Evolutionary conservation across 2,888 invertebrate genomes (phyloP).

Genomic region (Caenorhabditis becei): DNA sequence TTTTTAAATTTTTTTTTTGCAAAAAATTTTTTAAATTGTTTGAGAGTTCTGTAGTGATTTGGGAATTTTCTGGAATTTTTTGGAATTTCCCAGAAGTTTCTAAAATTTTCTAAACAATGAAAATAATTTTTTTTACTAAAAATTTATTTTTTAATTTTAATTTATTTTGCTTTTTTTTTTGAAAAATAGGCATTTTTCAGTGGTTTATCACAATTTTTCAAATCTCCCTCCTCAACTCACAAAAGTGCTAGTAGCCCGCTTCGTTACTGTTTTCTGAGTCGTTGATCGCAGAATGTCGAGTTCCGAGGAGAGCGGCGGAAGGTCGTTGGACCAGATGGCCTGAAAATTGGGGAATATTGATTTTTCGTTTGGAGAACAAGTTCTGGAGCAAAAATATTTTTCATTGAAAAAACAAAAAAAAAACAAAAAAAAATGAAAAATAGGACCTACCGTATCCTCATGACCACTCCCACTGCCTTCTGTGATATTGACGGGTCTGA

Average conservation of each 20-base stretch:
- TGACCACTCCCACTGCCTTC: constrained; percentile 52
- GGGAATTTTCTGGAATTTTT: too few species aligned
- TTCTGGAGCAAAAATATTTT: too few species aligned
- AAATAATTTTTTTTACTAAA: too few species aligned
- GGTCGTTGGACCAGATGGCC: constrained; percentile 52
- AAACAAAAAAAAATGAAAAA: background rate
- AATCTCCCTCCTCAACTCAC: too few species aligned
- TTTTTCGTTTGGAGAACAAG: too few species aligned
- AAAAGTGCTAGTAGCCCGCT: constrained; percentile 52
- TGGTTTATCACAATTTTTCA: background rate
- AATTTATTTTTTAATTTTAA: too few species aligned
- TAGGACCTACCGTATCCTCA: constrained; percentile 25
- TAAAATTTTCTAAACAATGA: too few species aligned
- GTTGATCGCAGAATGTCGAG: constrained; percentile 49
- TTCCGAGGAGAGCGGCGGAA: constrained; percentile 45
- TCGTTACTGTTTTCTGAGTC: constrained; percentile 40
- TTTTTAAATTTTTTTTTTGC: too few species aligned
- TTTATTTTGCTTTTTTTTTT: too few species aligned
- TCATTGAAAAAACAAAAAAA: too few species aligned
- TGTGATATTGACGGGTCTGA: constrained; percentile 38
- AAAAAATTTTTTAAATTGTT: too few species aligned
- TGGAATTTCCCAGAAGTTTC: background rate
- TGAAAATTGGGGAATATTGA: constrained; percentile 19
- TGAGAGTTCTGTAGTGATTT: too few species aligned
- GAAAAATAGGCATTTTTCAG: background rate